These are phyloP conservation scores for Struthio camelus DNA, from an alignment of 2,113 vertebrate genomes.

Conservation along the genomic window DNA sequence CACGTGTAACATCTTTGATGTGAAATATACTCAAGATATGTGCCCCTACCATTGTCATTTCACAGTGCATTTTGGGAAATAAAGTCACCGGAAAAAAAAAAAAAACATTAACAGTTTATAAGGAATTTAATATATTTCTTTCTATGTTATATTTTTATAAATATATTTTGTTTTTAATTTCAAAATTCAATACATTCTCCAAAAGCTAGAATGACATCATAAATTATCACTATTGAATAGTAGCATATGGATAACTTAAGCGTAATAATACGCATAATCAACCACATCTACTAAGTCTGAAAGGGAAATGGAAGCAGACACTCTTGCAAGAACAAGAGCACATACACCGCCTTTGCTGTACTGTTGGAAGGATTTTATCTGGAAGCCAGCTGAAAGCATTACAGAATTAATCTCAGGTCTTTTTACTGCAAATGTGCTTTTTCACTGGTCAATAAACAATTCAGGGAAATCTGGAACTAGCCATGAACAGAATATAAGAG, in stretches of 20 bases:
- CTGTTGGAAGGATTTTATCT: rapidly evolving
- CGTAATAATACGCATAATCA: background rate
- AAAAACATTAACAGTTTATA: background rate
- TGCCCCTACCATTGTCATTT: background rate
- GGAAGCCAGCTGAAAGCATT: background rate
- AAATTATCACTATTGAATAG: background rate
- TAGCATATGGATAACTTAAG: no score
- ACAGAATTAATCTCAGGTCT: background rate
- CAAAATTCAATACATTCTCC: background rate
- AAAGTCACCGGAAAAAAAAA: background rate
- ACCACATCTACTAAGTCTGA: background rate
- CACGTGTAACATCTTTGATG: background rate
- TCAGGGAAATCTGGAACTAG: constrained; percentile 38
- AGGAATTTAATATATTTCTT: background rate
- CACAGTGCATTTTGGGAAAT: background rate
- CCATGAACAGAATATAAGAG: background rate
- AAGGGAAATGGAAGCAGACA: background rate
- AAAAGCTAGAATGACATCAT: background rate
- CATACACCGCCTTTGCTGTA: background rate
- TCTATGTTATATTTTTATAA: background rate
- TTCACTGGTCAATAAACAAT: constrained; percentile 33
- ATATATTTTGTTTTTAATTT: background rate
- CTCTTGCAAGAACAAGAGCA: background rate
- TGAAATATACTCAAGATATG: background rate
- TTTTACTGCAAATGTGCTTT: background rate